Conservation (phyloP, 2,113 vertebrate species). For the Callionymus lyra region DNA sequence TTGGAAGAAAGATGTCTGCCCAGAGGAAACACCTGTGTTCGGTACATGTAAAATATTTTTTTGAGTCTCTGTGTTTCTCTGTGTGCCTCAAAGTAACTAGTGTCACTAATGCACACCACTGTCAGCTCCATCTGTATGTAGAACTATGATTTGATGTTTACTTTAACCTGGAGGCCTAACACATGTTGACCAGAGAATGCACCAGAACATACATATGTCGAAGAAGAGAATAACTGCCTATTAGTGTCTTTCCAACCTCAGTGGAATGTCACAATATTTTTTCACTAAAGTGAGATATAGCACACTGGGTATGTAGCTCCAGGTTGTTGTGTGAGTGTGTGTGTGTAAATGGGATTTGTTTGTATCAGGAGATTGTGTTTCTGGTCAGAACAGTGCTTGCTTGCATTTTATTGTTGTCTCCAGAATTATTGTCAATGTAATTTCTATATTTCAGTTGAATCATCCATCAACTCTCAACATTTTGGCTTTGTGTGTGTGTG, state of each 20-base stretch:
- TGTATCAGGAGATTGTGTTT: constrained; percentile 4
- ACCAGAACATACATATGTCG: constrained; percentile 20
- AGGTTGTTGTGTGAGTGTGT: constrained; percentile 18
- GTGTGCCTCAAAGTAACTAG: constrained; percentile 49
- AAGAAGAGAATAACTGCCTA: constrained; percentile 52
- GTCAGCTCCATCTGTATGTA: constrained; percentile 28
- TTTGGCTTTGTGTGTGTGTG: constrained; percentile 5
- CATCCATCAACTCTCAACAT: neutral
- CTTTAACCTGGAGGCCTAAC: constrained; percentile 50
- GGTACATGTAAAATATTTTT: constrained; percentile 25
- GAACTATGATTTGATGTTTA: constrained; percentile 10
- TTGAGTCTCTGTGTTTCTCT: constrained; percentile 40
- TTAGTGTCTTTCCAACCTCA: constrained; percentile 63
- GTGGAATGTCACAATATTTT: constrained; percentile 60
- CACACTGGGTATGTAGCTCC: constrained; percentile 57
- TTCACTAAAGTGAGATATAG: constrained; percentile 46
- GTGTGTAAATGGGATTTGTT: constrained; percentile 1
- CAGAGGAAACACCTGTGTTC: constrained; percentile 32
- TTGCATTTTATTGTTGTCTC: neutral
- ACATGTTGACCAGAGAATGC: constrained; percentile 62
- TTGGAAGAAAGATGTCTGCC: constrained; percentile 52
- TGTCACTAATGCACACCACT: constrained; percentile 44
- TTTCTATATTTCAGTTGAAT: neutral
- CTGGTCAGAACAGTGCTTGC: neutral
- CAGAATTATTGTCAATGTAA: neutral